A percentile compares a stretch with the other conserved stretches of the same genome.
phyloP scores from a whole-genome alignment of 2,797 vertebrate species.

The Lacerta viridis region DNA sequence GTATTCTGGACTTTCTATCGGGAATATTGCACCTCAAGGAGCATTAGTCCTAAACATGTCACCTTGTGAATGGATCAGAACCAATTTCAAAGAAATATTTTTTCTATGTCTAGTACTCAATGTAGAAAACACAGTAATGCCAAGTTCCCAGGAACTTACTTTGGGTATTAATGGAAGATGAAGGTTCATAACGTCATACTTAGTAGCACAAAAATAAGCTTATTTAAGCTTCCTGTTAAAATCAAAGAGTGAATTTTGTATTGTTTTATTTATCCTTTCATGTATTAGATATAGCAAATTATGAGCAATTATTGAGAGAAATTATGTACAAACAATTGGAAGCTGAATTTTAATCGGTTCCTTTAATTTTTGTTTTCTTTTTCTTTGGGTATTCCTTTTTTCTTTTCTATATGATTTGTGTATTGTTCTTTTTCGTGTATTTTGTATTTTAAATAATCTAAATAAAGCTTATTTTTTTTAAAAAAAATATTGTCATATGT shows the following conservation, averaged over 20 bases:
- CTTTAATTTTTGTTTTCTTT: too few species aligned
- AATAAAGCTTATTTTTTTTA: too few species aligned
- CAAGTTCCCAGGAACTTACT: constrained; percentile 52
- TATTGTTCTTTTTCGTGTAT: too few species aligned
- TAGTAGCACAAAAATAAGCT: constrained; percentile 18
- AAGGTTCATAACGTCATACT: constrained; percentile 18
- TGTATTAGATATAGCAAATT: too few species aligned
- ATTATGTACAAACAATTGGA: too few species aligned
- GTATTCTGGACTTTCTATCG: constrained; percentile 53
- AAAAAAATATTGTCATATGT: constrained; percentile 50
- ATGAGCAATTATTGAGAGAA: too few species aligned
- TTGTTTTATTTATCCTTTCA: too few species aligned
- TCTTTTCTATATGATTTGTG: too few species aligned
- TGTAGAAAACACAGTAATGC: not conserved
- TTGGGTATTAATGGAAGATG: not conserved
- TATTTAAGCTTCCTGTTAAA: constrained; percentile 18
- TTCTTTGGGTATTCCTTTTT: too few species aligned
- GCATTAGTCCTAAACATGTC: not conserved
- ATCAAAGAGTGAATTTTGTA: too few species aligned
- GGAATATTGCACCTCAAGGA: constrained; percentile 20
- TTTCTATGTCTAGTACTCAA: not conserved
- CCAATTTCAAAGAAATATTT: constrained; percentile 45
- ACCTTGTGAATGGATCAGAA: not conserved
- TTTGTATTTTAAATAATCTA: too few species aligned
- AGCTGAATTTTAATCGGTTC: too few species aligned